These are phyloP conservation scores for Macrotis lagotis DNA, from an alignment of 2,113 vertebrate species.

Conservation along the genomic window DNA sequence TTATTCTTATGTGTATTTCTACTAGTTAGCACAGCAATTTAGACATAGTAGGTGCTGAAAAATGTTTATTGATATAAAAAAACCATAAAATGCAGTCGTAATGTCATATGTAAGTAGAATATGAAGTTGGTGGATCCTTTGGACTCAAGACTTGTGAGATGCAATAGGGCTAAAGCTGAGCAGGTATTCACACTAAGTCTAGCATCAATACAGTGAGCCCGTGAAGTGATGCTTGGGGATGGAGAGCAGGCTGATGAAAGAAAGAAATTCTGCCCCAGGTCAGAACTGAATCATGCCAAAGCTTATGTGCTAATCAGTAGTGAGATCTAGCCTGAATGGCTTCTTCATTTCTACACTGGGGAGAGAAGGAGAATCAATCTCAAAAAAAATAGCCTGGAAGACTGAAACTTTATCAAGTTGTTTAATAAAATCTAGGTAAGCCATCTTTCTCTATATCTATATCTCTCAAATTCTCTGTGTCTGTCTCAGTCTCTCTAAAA, in stretches of 20 bases:
- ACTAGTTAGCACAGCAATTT: not conserved
- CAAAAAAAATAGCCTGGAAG: not conserved
- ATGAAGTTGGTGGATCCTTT: not conserved
- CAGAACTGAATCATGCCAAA: not conserved
- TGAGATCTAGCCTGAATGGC: not conserved
- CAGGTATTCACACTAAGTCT: not conserved
- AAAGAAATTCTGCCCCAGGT: not conserved
- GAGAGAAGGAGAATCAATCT: too few species aligned
- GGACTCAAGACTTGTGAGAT: not conserved
- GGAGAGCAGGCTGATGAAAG: not conserved
- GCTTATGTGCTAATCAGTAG: not conserved
- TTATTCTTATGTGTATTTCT: not conserved
- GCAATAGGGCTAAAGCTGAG: not conserved
- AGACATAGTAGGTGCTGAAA: not conserved
- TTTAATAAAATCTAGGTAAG: not conserved
- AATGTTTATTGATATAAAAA: not conserved
- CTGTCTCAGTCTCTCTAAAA: too few species aligned
- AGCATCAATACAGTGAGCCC: not conserved
- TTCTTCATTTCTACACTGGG: not conserved
- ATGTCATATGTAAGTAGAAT: not conserved
- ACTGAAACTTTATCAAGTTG: not conserved
- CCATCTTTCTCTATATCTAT: not conserved
- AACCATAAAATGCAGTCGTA: not conserved
- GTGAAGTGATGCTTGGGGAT: not conserved
- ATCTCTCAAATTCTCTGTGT: too few species aligned